Percentiles rank a stretch among this genome's conserved stretches.
phyloP scores from a whole-genome alignment of 92 coral and sea anemone genomes.

The Phenganax marumi region DNA sequence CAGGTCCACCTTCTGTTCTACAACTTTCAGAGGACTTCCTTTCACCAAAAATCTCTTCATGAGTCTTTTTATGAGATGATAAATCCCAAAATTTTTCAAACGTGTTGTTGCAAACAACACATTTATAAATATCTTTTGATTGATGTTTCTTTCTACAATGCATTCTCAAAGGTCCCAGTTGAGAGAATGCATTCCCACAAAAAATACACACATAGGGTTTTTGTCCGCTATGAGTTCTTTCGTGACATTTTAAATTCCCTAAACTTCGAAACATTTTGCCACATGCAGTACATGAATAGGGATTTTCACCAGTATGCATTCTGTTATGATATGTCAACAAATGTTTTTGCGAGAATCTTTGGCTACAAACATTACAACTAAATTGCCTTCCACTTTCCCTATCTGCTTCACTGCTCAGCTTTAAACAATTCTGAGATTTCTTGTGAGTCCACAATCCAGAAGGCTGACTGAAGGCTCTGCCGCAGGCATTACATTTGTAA shows the following conservation, averaged over 20 bases:
- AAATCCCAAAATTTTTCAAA: slow-evolving; percentile 9
- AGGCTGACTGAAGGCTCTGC: slow-evolving; percentile 12
- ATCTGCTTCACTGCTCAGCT: not conserved
- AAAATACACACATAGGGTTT: slow-evolving; percentile 8
- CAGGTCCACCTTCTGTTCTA: too few relatives aligned
- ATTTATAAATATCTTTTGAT: not conserved
- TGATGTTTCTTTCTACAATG: slow-evolving; percentile 16
- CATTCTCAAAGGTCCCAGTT: slow-evolving; percentile 1
- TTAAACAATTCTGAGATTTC: slow-evolving; percentile 3
- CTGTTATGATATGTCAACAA: slow-evolving; percentile 12
- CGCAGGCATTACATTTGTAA: slow-evolving; percentile 9
- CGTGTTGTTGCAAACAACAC: not conserved
- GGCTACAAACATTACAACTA: not conserved
- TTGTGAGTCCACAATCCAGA: slow-evolving; percentile 10
- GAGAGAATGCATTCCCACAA: not conserved
- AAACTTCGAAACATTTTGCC: slow-evolving; percentile 4
- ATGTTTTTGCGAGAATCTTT: slow-evolving; percentile 16
- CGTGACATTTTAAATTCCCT: slow-evolving; percentile 1
- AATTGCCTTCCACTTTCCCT: not conserved
- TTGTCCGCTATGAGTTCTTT: slow-evolving; percentile 15
- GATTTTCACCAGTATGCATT: slow-evolving; percentile 11
- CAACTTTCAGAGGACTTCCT: not conserved
- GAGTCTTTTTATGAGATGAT: slow-evolving; percentile 13
- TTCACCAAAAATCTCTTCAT: not conserved
- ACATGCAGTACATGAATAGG: not conserved